Base-by-base conservation (phyloP, 2,797 vertebrate species). In the Botia kubotai region DNA sequence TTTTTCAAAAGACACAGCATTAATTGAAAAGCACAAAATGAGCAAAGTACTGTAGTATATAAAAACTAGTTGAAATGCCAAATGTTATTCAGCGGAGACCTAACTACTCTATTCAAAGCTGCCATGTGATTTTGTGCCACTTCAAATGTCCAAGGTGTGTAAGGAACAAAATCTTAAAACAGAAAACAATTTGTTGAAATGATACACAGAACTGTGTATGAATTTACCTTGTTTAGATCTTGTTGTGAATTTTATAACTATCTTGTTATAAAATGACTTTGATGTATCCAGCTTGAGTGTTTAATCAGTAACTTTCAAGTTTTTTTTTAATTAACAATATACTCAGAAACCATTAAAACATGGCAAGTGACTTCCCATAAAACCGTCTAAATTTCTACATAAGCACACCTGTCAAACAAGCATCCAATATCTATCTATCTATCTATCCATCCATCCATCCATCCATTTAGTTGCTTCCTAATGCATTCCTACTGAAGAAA, bases 271-370 rank as follows among this genome's bases (percentile, higher is more conserved):
- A 76, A 66, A n/a, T 1, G 66, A 53, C 26, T 48, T n/a, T 57
- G 6, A 17, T 65, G 63, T n/a, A 17, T 50, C 43, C 10, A 65
- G 48, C 26, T 79, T 79, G 14, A 79, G 29, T 5, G 3, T n/a
- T 62, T 46, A 33, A 13, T 33, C 2, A 33, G 26, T 23, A 43
- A 50, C 29, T 36, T 46, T 77, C 17, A 48, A 33, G 16, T 21
- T 16, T 19, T 46, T 46, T 39, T 39, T 39, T 46, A 58, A 48
- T 4, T 5, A 69, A 10, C 55, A 48, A 77, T 60, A 69, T 60
- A 26, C 43, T 53, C 6, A 17, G 50, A 65, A 72, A 79, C 77
- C 77, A 79, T 79, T 79, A 79, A 63, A 79, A 79, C 77, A 79
- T 72, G 77, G 77, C 65, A 60, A 55, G 57, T 17, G 5, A 72